phyloP scores from a whole-genome alignment of 2,888 invertebrate species.

The Operophtera brumata region DNA sequence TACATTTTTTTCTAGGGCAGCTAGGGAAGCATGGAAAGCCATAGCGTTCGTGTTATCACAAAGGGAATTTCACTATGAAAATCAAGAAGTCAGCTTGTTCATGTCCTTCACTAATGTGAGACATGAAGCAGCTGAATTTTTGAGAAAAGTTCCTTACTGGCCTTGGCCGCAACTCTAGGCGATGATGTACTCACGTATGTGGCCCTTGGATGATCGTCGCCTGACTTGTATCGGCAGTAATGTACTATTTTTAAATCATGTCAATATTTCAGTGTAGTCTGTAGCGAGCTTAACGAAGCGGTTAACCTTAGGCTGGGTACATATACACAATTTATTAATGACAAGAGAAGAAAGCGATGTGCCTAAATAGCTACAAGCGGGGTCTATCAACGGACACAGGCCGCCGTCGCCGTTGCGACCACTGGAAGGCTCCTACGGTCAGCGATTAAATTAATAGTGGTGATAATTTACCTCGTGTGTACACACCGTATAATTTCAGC shows the following conservation, averaged over 20 bases:
- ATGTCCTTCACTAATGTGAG: too few relatives aligned
- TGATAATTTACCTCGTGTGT: conserved; percentile 63
- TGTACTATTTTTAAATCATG: conserved; percentile 20
- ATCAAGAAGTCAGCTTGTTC: too few relatives aligned
- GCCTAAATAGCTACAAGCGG: conserved; percentile 54
- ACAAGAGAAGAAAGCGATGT: conserved; percentile 56
- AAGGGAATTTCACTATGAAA: too few relatives aligned
- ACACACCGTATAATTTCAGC: conserved; percentile 69
- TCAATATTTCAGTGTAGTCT: conserved; percentile 21
- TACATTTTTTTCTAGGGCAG: too few relatives aligned
- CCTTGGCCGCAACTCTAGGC: too few relatives aligned
- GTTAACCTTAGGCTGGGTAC: conserved; percentile 48
- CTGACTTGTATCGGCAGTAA: too few relatives aligned
- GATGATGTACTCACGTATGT: too few relatives aligned
- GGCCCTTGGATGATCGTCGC: too few relatives aligned
- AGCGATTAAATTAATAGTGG: conserved; percentile 68
- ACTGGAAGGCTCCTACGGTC: conserved; percentile 46
- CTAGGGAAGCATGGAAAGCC: too few relatives aligned
- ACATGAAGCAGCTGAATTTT: too few relatives aligned
- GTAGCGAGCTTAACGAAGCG: conserved; percentile 29
- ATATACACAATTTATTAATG: conserved; percentile 43
- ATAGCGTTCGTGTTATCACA: too few relatives aligned
- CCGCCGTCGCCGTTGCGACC: conserved; percentile 47
- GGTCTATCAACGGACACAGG: conserved; percentile 45
- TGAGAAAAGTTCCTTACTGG: too few relatives aligned